A percentile compares a stretch with the other conserved stretches of the same genome.
phyloP scores from a whole-genome alignment of 2,113 vertebrate genomes.

The Salminus brasiliensis region DNA sequence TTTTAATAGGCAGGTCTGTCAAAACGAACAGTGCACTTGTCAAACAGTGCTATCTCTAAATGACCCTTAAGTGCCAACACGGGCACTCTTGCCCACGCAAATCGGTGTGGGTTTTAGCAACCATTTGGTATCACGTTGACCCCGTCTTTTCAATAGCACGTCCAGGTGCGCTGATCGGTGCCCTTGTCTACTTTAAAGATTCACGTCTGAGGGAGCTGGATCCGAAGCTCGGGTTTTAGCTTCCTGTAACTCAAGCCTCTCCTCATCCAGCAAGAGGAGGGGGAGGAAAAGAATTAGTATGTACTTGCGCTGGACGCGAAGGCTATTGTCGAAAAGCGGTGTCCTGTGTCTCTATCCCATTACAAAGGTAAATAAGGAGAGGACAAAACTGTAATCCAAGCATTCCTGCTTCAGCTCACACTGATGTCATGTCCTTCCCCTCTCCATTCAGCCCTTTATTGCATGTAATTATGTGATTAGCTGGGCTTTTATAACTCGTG shows the following conservation, averaged over 20 bases:
- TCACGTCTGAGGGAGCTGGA: slow-evolving; percentile 42
- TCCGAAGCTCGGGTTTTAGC: slow-evolving; percentile 57
- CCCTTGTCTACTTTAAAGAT: slow-evolving; percentile 47
- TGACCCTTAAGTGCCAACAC: slow-evolving; percentile 12
- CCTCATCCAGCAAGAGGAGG: slow-evolving; percentile 58
- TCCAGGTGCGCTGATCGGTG: slow-evolving; percentile 50
- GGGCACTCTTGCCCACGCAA: slow-evolving; percentile 41
- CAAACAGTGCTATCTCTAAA: slow-evolving; percentile 36
- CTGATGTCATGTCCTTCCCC: slow-evolving; percentile 49
- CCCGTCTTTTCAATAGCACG: slow-evolving; percentile 34
- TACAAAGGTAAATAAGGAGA: slow-evolving; percentile 68
- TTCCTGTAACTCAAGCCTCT: slow-evolving; percentile 78
- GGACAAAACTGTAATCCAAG: slow-evolving; percentile 55
- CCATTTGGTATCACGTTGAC: slow-evolving; percentile 37
- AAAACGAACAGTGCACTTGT: slow-evolving; percentile 36
- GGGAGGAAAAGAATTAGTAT: slow-evolving; percentile 72
- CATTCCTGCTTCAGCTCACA: slow-evolving; percentile 41
- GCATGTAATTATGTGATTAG: slow-evolving; percentile 60
- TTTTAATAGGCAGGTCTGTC: slow-evolving; percentile 43
- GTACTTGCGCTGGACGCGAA: slow-evolving; percentile 64
- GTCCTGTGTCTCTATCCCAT: slow-evolving; percentile 62
- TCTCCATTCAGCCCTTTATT: slow-evolving; percentile 49
- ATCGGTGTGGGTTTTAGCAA: slow-evolving; percentile 36
- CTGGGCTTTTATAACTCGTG: slow-evolving; percentile 47
- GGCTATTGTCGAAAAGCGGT: slow-evolving; percentile 65